Percentiles rank a stretch among this genome's conserved stretches.
Conservation (phyloP, 64 coral and sea anemone species). For the Stichodactyla helianthus region DNA sequence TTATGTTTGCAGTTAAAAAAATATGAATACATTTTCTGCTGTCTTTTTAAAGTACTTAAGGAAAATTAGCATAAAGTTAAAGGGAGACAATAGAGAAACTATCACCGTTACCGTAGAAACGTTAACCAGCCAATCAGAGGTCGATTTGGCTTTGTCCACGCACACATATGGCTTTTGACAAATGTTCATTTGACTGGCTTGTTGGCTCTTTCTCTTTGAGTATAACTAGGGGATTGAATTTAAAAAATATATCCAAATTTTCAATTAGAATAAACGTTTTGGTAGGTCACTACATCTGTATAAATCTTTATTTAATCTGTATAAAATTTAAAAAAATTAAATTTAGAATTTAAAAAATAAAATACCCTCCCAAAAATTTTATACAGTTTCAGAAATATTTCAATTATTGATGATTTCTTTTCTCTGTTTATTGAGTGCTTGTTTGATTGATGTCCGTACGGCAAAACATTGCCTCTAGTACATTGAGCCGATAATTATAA, state of each 20-base stretch:
- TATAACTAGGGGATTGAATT: neutral
- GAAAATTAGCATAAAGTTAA: slow-evolving; percentile 13
- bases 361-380: too few species aligned
- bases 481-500: neutral
- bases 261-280: too few species aligned
- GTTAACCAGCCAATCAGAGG: neutral
- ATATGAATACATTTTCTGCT: slow-evolving; percentile 21
- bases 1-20: slow-evolving; percentile 14
- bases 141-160: neutral
- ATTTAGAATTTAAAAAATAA: too few species aligned
- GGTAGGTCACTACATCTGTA: neutral
- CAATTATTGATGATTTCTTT: neutral
- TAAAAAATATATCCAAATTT: neutral
- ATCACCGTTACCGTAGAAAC: neutral
- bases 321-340: neutral
- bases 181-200: slow-evolving; percentile 1
- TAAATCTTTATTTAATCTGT: neutral
- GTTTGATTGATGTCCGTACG: neutral
- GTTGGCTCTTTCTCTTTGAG: neutral
- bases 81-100: neutral
- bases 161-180: slow-evolving; percentile 11
- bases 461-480: neutral
- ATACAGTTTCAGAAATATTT: neutral
- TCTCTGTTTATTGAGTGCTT: neutral
- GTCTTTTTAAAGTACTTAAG: slow-evolving; percentile 17